phyloP scores from a whole-genome alignment of 37 sponge, comb jelly and placozoan species.

The Mnemiopsis leidyi region DNA sequence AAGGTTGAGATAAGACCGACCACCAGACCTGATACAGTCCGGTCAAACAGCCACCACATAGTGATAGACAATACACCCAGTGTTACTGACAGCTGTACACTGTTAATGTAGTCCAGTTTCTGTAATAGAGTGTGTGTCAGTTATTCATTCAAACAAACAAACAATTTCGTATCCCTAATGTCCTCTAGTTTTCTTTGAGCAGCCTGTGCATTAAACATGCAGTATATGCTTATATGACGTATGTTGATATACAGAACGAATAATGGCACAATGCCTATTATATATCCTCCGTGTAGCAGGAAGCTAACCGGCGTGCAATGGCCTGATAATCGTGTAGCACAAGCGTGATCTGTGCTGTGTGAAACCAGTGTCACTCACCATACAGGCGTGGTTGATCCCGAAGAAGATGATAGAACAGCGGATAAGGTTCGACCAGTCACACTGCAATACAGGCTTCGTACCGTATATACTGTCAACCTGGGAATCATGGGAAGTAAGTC shows the following conservation, averaged over 20 bases:
- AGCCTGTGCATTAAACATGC: too few relatives aligned
- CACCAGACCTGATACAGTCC: slow-evolving; percentile 77
- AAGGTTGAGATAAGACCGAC: slow-evolving; percentile 71
- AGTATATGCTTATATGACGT: too few relatives aligned
- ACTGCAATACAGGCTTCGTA: neutral
- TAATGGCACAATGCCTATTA: too few relatives aligned
- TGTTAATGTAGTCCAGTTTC: slow-evolving; percentile 84
- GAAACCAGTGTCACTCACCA: slow-evolving; percentile 69
- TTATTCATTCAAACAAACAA: neutral
- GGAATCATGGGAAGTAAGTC: slow-evolving; percentile 58
- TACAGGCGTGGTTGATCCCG: slow-evolving; percentile 89
- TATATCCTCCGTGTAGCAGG: too few relatives aligned
- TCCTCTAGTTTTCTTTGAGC: too few relatives aligned
- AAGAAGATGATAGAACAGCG: slow-evolving; percentile 88
- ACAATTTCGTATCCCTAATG: too few relatives aligned
- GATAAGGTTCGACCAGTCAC: slow-evolving; percentile 78
- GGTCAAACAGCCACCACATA: slow-evolving; percentile 97
- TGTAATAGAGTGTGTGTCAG: neutral
- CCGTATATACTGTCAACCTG: slow-evolving; percentile 57
- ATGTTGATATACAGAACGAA: too few relatives aligned
- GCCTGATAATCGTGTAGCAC: too few relatives aligned
- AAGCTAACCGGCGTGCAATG: too few relatives aligned
- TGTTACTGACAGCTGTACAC: slow-evolving; percentile 76
- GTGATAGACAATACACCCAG: slow-evolving; percentile 84
- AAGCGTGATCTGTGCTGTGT: too few relatives aligned